A percentile compares a stretch with the other conserved stretches of the same genome.
These are phyloP conservation scores for Magallana nippona DNA, from an alignment of 2,888 invertebrate species.

Conservation along the genomic window DNA sequence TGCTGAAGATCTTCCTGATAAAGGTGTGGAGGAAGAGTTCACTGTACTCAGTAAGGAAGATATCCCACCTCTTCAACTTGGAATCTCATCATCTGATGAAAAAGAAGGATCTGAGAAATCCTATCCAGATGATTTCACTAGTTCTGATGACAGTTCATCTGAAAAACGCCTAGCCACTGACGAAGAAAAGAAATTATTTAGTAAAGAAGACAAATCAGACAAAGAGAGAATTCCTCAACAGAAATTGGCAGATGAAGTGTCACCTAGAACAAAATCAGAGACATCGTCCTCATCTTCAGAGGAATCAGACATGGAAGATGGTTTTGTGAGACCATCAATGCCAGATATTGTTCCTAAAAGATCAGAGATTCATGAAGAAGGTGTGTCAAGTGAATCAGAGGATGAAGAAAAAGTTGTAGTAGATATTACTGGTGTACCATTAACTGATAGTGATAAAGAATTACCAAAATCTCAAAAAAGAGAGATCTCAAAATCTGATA, in stretches of 20 bases:
- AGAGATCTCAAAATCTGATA: not conserved
- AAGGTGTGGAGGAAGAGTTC: constrained; percentile 44
- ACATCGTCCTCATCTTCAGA: constrained; percentile 31
- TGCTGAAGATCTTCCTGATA: constrained; percentile 47
- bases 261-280: constrained; percentile 48
- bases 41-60: constrained; percentile 51
- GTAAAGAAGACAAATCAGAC: constrained; percentile 17
- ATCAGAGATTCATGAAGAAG: not conserved
- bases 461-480: not conserved
- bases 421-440: not conserved
- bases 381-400: constrained; percentile 11
- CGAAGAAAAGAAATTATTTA: constrained; percentile 39
- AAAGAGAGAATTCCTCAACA: constrained; percentile 40
- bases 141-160: constrained; percentile 33
- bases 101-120: constrained; percentile 38
- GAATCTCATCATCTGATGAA: constrained; percentile 46
- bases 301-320: constrained; percentile 39
- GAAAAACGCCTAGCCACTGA: constrained; percentile 30
- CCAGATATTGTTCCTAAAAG: constrained; percentile 41
- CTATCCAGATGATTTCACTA: constrained; percentile 41
- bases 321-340: constrained; percentile 20
- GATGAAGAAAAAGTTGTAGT: not conserved
- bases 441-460: not conserved
- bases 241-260: constrained; percentile 38
- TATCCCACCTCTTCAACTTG: constrained; percentile 48